Conservation (phyloP, 92 coral and sea anemone species). For the Actinernus sp. region DNA sequence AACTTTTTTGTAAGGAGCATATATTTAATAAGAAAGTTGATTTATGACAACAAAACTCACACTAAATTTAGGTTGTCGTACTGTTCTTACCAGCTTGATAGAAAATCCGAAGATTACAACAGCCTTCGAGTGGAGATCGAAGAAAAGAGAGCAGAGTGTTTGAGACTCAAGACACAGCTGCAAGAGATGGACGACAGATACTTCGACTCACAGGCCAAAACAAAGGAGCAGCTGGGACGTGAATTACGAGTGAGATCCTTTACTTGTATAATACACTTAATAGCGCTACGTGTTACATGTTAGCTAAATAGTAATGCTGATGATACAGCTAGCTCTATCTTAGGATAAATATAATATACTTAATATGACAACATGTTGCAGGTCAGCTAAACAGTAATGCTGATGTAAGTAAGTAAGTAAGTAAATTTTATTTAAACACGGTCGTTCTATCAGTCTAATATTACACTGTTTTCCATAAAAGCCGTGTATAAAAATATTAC, state of each 20-base stretch:
- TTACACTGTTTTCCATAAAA: too few relatives aligned
- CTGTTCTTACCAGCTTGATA: constrained; percentile 63
- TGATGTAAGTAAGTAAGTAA: too few relatives aligned
- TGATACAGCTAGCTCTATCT: background rate
- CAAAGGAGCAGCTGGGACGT: constrained; percentile 92
- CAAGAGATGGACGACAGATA: constrained; percentile 99
- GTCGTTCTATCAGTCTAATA: too few relatives aligned
- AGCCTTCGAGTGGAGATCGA: constrained; percentile 83
- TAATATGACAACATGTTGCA: too few relatives aligned
- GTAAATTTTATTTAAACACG: too few relatives aligned
- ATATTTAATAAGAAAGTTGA: too few relatives aligned
- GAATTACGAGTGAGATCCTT: constrained; percentile 78
- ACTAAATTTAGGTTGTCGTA: too few relatives aligned
- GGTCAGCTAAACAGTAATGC: too few relatives aligned
- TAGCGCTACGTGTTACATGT: background rate
- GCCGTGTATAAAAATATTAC: too few relatives aligned
- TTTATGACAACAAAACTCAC: too few relatives aligned
- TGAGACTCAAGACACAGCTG: constrained; percentile 88
- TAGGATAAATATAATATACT: too few relatives aligned
- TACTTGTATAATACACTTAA: background rate
- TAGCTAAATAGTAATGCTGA: background rate
- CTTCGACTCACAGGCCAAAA: constrained; percentile 96
- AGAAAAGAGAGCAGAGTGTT: constrained; percentile 91
- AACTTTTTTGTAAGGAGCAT: too few relatives aligned
- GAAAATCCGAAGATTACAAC: constrained; percentile 86